These are phyloP conservation scores for Euglossa dilemma DNA, from an alignment of 1,140 invertebrate genomes.

Conservation along the genomic window DNA sequence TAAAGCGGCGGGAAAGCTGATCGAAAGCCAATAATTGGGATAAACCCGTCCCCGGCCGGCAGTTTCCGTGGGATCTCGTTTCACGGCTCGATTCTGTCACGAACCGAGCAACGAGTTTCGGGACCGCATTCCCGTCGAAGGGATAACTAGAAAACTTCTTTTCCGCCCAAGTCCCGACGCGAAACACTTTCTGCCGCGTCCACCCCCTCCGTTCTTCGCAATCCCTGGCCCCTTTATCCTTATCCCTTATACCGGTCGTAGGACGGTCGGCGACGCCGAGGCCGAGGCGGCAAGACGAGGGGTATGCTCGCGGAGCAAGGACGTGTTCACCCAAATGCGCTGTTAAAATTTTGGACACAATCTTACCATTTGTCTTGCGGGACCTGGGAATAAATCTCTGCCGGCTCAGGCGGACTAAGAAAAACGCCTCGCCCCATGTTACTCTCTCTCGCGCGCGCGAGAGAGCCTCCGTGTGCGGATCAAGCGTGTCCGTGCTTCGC, in stretches of 20 bases:
- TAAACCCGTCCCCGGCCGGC: slow-evolving; percentile 66
- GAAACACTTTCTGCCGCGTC: slow-evolving; percentile 42
- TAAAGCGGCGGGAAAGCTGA: slow-evolving; percentile 45
- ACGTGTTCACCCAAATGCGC: slow-evolving; percentile 82
- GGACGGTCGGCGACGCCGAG: not conserved
- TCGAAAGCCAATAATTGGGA: slow-evolving; percentile 78
- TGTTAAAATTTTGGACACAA: slow-evolving; percentile 84
- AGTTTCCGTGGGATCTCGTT: slow-evolving; percentile 78
- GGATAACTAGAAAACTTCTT: slow-evolving; percentile 82
- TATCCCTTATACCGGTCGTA: slow-evolving; percentile 72
- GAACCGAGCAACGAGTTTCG: slow-evolving; percentile 70
- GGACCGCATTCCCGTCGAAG: slow-evolving; percentile 69
- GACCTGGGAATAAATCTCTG: slow-evolving; percentile 82
- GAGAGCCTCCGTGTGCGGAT: not conserved
- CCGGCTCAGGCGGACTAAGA: slow-evolving; percentile 82
- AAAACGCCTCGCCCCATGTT: slow-evolving; percentile 79
- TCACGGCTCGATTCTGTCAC: slow-evolving; percentile 82
- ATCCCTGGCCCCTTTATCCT: slow-evolving; percentile 59
- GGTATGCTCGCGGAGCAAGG: slow-evolving; percentile 73
- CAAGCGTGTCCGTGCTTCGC: not conserved
- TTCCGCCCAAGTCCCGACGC: slow-evolving; percentile 52
- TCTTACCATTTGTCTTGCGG: slow-evolving; percentile 83
- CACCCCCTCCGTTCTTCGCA: slow-evolving; percentile 46
- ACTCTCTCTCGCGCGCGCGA: slow-evolving; percentile 41
- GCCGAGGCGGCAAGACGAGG: not conserved